Evolutionary conservation across 2,113 vertebrate genomes (phyloP), one percentile per base, ranked within the genome.

Genomic region (Ammospiza caudacuta): DNA sequence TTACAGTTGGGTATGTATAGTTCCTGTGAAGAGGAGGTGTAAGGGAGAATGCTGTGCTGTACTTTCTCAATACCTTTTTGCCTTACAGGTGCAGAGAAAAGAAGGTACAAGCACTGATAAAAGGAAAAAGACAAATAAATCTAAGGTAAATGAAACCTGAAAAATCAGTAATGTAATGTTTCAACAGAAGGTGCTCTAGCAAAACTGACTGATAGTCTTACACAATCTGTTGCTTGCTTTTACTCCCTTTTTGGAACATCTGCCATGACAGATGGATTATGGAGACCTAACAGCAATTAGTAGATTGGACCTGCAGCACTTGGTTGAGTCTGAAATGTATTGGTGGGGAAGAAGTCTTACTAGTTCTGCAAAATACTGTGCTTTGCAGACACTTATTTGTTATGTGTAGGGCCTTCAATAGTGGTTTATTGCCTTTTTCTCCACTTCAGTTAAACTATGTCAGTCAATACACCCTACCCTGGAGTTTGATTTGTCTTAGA

Each of bases 111-210:
- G 97, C 78, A 74, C 66, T 63, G 99, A 99, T 82, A 99, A 99
- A 98, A 99, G 97, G 96, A 99, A 99, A 96, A 99, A 99, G 79
- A 21, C 97, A 57, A 98, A 67, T 87, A 99, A 99, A 94, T 99
- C 99, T 27, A 99, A 99, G 98, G 99, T 99, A 97, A 96, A 91
- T 79, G 69, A 77, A 94, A 92, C 20, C 16, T 43, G 41, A 72
- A 52, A 52, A 87, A 73, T 69, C 22, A 20, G 6, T 22, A 43
- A 43, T 63, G 21, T 37, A 54, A 24, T 83, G 29, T 20, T 79
- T 89, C 73, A 77, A 21, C 72, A 92, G 41, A 78, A 78, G 47
- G 49, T 83, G 35, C 6, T 1, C 22, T 41, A 78, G 54, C 35
- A 84, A 29, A 67, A 41, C 58, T 54, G 47, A 58, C 52, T 73